A percentile compares a stretch with the other conserved stretches of the same genome.
These are phyloP conservation scores for Sarotherodon lohbergeri DNA, from an alignment of 2,113 vertebrate species.

Conservation along the genomic window DNA sequence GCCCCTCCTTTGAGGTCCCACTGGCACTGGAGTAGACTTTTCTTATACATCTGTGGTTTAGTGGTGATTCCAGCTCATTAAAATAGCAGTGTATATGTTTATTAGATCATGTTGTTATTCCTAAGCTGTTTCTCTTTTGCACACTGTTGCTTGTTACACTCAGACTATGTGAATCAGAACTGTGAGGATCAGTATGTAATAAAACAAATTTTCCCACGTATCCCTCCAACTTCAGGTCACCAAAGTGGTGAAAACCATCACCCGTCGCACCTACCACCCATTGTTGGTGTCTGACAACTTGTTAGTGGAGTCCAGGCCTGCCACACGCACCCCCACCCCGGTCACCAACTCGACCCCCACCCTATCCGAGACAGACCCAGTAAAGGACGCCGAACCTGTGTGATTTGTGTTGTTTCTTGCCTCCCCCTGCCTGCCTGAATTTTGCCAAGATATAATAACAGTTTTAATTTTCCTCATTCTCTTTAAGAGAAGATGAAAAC, in stretches of 20 bases:
- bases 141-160: not conserved
- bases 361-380: slow-evolving; percentile 30
- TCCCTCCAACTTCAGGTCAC: slow-evolving; percentile 51
- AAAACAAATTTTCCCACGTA: not conserved
- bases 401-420: not conserved
- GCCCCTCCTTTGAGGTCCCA: not conserved
- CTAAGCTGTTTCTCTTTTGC: not conserved
- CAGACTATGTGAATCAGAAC: not conserved
- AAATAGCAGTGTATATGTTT: not conserved
- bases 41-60: not conserved
- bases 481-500: not conserved
- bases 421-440: not conserved
- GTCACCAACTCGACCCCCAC: not conserved
- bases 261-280: slow-evolving; percentile 53
- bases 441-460: not conserved
- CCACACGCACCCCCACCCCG: slow-evolving; percentile 28
- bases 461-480: not conserved
- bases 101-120: not conserved
- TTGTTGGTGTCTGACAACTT: slow-evolving; percentile 25
- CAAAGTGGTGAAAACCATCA: slow-evolving; percentile 68
- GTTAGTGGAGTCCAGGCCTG: slow-evolving; percentile 34
- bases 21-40: not conserved
- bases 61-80: not conserved
- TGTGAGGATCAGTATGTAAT: not conserved
- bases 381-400: slow-evolving; percentile 35